Evolutionary conservation across 2,113 vertebrate genomes (phyloP).

Genomic region (Ammospiza caudacuta): DNA sequence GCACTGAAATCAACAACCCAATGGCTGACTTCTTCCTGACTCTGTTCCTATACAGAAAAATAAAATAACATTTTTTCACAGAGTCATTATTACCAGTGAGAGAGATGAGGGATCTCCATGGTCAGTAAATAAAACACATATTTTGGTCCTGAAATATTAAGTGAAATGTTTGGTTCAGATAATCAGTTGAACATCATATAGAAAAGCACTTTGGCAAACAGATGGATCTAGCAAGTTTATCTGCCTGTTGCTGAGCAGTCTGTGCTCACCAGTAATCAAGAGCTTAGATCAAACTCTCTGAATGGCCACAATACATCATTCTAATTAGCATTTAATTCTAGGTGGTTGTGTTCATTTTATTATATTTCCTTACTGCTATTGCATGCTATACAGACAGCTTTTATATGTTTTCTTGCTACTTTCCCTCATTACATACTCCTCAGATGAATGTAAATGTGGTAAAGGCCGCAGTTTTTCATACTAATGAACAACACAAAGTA

Average conservation of each 20-base stretch:
- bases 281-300: conserved; percentile 32
- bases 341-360: conserved; percentile 51
- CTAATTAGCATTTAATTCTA: conserved; percentile 62
- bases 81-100: neutral
- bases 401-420: conserved; percentile 60
- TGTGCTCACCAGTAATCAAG: neutral
- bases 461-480: conserved; percentile 48
- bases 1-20: neutral
- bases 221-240: neutral
- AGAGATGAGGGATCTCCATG: neutral
- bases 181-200: neutral
- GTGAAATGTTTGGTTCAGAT: neutral
- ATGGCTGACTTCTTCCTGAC: neutral
- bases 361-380: conserved; percentile 54
- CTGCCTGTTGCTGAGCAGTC: neutral
- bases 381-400: conserved; percentile 19
- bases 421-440: conserved; percentile 49
- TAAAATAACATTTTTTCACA: neutral
- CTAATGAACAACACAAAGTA: conserved; percentile 48
- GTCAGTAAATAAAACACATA: neutral
- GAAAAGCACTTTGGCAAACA: neutral
- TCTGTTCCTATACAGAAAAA: neutral
- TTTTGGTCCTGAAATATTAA: neutral
- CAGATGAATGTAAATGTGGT: conserved; percentile 49
- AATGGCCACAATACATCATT: conserved; percentile 22